These are phyloP conservation scores for Homalodisca vitripennis DNA, from an alignment of 1,140 invertebrate species.

Conservation along the genomic window DNA sequence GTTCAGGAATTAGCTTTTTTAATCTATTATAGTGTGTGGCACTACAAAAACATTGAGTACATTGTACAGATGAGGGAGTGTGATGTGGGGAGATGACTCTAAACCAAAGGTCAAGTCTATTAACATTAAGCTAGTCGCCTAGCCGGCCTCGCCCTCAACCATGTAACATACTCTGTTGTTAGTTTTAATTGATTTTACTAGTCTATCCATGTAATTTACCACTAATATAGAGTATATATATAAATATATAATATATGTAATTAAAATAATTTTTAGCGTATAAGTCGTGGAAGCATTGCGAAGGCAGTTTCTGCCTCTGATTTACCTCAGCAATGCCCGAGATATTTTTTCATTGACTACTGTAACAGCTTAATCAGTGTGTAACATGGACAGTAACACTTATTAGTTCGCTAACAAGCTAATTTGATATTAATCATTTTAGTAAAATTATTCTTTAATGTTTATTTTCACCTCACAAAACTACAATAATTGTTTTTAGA, in stretches of 20 bases:
- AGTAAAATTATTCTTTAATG: background rate
- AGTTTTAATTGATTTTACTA: constrained; percentile 22
- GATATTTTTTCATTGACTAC: background rate
- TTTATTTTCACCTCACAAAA: background rate
- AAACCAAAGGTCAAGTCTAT: constrained; percentile 17
- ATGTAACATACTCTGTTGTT: constrained; percentile 20
- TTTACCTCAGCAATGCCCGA: background rate
- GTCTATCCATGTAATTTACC: constrained; percentile 12
- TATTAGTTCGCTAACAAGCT: background rate
- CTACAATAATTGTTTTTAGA: background rate
- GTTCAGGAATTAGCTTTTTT: too few species aligned
- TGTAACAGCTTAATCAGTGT: constrained; percentile 1
- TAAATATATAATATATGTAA: constrained; percentile 17
- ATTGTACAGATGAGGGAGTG: too few species aligned
- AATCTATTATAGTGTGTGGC: too few species aligned
- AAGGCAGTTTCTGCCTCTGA: background rate
- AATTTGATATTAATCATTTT: background rate
- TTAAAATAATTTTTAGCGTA: constrained; percentile 1
- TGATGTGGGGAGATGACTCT: background rate
- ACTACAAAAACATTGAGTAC: too few species aligned
- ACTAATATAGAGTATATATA: constrained; percentile 22
- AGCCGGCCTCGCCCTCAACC: background rate
- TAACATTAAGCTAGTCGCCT: constrained; percentile 13
- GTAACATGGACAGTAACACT: background rate
- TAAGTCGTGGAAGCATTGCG: background rate